phyloP scores from a whole-genome alignment of 2,113 vertebrate species.

The Paraplagusia blochii region DNA sequence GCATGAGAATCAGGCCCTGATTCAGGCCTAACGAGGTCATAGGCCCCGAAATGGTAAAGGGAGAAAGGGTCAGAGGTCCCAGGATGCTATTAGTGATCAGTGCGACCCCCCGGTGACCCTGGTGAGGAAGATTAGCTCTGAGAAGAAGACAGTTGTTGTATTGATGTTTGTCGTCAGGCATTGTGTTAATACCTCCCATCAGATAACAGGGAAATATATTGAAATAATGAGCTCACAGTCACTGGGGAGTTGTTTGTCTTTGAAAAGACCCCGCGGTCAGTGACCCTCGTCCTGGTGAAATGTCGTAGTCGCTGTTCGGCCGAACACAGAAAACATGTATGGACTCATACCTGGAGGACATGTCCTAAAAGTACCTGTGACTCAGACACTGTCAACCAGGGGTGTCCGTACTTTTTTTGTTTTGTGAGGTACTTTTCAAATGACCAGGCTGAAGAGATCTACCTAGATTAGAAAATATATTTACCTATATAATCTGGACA shows the following conservation, averaged over 20 bases:
- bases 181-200: conserved; percentile 8
- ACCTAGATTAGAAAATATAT: too few species aligned
- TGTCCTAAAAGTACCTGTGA: too few species aligned
- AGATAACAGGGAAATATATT: conserved; percentile 5
- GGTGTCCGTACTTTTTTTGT: too few species aligned
- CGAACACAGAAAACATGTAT: too few species aligned
- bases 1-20: not conserved
- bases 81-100: conserved; percentile 19
- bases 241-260: conserved; percentile 35
- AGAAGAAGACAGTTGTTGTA: conserved; percentile 4
- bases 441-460: too few species aligned
- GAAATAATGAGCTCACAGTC: conserved; percentile 22
- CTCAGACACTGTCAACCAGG: too few species aligned
- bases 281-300: too few species aligned
- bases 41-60: conserved; percentile 2
- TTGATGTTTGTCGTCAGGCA: too few species aligned
- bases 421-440: too few species aligned
- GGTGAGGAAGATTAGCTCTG: not conserved
- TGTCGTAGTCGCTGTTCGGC: too few species aligned
- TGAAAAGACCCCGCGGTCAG: conserved; percentile 41
- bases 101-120: conserved; percentile 15
- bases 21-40: not conserved
- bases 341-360: too few species aligned
- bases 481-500: too few species aligned
- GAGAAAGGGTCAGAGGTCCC: conserved; percentile 18